These are phyloP conservation scores for Sebastes vulpes DNA, from an alignment of 2,797 vertebrate genomes.

Conservation along the genomic window DNA sequence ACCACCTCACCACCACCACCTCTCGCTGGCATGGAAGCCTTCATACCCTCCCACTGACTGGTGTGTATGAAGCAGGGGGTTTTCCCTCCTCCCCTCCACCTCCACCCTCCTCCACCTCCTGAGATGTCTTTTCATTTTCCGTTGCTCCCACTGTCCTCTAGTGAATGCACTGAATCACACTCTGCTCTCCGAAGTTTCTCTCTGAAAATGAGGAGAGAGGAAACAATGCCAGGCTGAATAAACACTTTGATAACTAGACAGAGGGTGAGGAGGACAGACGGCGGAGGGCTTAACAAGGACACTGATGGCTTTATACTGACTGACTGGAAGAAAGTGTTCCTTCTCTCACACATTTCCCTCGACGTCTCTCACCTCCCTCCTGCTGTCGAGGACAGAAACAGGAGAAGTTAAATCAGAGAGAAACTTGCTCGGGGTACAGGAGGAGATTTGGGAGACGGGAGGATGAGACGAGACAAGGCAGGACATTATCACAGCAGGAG, in stretches of 20 bases:
- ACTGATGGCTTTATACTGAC: slow-evolving; percentile 77
- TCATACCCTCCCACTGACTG: slow-evolving; percentile 59
- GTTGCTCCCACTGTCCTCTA: slow-evolving; percentile 65
- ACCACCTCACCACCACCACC: slow-evolving; percentile 67
- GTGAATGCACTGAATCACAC: slow-evolving; percentile 63
- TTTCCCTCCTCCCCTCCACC: not conserved
- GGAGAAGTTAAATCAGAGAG: slow-evolving; percentile 37
- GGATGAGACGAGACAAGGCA: slow-evolving; percentile 52
- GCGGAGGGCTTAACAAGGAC: slow-evolving; percentile 66
- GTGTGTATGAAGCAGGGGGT: slow-evolving; percentile 49
- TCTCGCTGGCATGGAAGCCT: slow-evolving; percentile 65
- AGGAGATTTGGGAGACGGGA: not conserved
- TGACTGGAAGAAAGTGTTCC: slow-evolving; percentile 66
- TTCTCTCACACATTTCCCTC: slow-evolving; percentile 58
- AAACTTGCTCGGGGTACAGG: not conserved
- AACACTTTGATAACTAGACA: slow-evolving; percentile 77
- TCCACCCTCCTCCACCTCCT: not conserved
- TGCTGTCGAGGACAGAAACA: slow-evolving; percentile 56
- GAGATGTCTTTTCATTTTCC: slow-evolving; percentile 71
- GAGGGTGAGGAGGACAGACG: slow-evolving; percentile 79
- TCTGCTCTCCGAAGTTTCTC: slow-evolving; percentile 51
- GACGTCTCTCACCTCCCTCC: slow-evolving; percentile 63
- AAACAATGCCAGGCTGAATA: slow-evolving; percentile 79
- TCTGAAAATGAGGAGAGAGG: slow-evolving; percentile 62
- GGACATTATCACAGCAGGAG: slow-evolving; percentile 68